phyloP scores from a whole-genome alignment of 1,140 invertebrate genomes.

The Drosophila nigrodunni region DNA sequence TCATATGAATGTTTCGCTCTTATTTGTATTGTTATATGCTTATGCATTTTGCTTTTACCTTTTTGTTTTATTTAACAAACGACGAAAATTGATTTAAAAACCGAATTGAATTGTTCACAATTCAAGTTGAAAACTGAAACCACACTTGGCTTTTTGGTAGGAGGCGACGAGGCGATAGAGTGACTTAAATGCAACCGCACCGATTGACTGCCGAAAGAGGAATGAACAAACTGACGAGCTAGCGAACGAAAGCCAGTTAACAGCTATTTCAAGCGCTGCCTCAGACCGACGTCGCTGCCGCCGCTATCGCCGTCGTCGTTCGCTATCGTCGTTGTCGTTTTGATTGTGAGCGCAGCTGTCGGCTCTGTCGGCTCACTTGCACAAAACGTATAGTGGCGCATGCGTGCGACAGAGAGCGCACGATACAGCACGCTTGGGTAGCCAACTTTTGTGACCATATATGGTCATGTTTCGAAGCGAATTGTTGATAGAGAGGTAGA shows the following conservation, averaged over 20 bases:
- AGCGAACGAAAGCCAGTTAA: slow-evolving; percentile 73
- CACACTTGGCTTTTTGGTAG: slow-evolving; percentile 46
- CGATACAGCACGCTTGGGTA: slow-evolving; percentile 48
- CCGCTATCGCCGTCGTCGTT: slow-evolving; percentile 1
- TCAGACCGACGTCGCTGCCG: slow-evolving; percentile 41
- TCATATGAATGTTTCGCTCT: neutral
- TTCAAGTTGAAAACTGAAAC: slow-evolving; percentile 45
- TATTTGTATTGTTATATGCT: neutral
- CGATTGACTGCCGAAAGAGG: slow-evolving; percentile 73
- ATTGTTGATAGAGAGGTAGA: slow-evolving; percentile 50
- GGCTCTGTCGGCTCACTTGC: slow-evolving; percentile 35
- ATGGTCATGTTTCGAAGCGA: slow-evolving; percentile 84
- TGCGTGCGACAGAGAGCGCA: slow-evolving; percentile 67
- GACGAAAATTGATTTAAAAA: slow-evolving; percentile 45
- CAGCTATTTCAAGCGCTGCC: slow-evolving; percentile 62
- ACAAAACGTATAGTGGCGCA: slow-evolving; percentile 41
- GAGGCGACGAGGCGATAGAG: slow-evolving; percentile 45
- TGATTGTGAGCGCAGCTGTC: slow-evolving; percentile 22
- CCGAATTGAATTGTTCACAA: slow-evolving; percentile 39
- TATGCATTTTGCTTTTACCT: slow-evolving; percentile 27
- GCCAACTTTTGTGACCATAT: slow-evolving; percentile 84
- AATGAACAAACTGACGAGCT: slow-evolving; percentile 73
- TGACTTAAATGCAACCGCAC: slow-evolving; percentile 64
- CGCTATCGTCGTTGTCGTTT: slow-evolving; percentile 36
- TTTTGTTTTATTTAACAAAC: slow-evolving; percentile 41